Percentiles rank a stretch among this genome's conserved stretches.
These are phyloP conservation scores for Drosophila kepulauana DNA, from an alignment of 1,140 invertebrate species.

Conservation along the genomic window DNA sequence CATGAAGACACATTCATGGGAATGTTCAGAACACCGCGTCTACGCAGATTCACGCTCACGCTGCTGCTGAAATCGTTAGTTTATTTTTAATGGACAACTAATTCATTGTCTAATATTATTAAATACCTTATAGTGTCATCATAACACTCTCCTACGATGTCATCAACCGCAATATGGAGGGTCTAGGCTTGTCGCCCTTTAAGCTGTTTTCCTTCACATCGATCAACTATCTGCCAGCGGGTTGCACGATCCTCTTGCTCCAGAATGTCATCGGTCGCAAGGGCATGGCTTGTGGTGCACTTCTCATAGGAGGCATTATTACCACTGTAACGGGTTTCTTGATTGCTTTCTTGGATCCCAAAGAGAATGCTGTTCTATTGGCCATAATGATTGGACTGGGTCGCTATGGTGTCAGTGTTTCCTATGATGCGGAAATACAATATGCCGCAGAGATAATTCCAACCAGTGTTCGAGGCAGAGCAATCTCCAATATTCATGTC, in stretches of 20 bases:
- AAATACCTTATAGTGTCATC: conserved; percentile 85
- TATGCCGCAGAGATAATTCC: conserved; percentile 89
- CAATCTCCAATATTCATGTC: conserved; percentile 86
- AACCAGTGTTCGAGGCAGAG: conserved; percentile 87
- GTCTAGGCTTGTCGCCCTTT: conserved; percentile 86
- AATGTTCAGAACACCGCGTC: conserved; percentile 85
- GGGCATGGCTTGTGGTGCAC: conserved; percentile 86
- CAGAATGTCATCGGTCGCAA: conserved; percentile 87
- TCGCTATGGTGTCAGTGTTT: conserved; percentile 87
- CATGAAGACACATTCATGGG: conserved; percentile 82
- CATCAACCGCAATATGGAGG: conserved; percentile 87
- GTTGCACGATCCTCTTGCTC: conserved; percentile 86
- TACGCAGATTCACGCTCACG: conserved; percentile 86
- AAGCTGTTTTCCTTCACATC: conserved; percentile 86
- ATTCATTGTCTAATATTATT: too few species aligned
- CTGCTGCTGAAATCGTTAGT: conserved; percentile 87
- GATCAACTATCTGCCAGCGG: conserved; percentile 86
- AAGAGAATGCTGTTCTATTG: conserved; percentile 62
- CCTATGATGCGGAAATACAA: conserved; percentile 88
- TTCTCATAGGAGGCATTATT: conserved; percentile 86
- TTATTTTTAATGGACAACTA: background rate
- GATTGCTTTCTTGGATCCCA: conserved; percentile 56
- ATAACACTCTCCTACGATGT: conserved; percentile 88
- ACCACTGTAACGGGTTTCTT: conserved; percentile 74
- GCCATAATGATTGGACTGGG: conserved; percentile 85